Conservation (phyloP, 1,140 invertebrate species). For the Drosophila teissieri region DNA sequence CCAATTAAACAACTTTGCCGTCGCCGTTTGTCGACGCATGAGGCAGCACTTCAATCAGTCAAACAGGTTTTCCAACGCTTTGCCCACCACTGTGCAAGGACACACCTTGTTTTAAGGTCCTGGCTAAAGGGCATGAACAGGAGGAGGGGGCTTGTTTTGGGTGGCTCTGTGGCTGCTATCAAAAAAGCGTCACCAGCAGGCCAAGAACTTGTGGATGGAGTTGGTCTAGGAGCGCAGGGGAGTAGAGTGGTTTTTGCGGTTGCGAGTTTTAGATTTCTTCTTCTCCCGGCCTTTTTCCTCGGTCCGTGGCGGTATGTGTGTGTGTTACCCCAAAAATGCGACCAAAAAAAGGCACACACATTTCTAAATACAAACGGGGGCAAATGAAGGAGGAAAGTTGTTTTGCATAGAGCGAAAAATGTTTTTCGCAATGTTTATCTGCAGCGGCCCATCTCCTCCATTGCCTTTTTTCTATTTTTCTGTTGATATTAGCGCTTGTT, state of each 20-base stretch:
- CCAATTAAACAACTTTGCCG: background rate
- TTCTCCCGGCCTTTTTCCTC: conserved; percentile 34
- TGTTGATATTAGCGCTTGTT: conserved; percentile 71
- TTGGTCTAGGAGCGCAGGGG: conserved; percentile 55
- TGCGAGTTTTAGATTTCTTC: conserved; percentile 71
- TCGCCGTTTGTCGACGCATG: conserved; percentile 8
- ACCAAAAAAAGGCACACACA: conserved; percentile 53
- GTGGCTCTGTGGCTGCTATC: conserved; percentile 46
- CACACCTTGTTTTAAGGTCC: conserved; percentile 40
- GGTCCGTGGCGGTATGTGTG: conserved; percentile 22
- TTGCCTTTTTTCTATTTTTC: background rate
- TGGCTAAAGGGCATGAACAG: background rate
- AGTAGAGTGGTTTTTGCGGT: conserved; percentile 52
- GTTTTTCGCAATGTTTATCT: conserved; percentile 73
- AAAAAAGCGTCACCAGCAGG: conserved; percentile 68
- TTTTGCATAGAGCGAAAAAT: conserved; percentile 74
- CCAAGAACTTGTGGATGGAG: conserved; percentile 61
- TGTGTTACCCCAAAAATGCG: conserved; percentile 70
- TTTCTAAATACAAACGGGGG: conserved; percentile 46
- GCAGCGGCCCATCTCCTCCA: conserved; percentile 62
- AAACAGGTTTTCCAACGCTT: conserved; percentile 16
- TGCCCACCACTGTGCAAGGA: conserved; percentile 37
- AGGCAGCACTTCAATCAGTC: conserved; percentile 18
- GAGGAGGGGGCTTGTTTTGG: conserved; percentile 4
- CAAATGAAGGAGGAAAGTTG: conserved; percentile 36